Percentiles rank a stretch among this genome's conserved stretches.
These are phyloP conservation scores for Diaprepes abbreviatus DNA, from an alignment of 2,888 invertebrate genomes.

Conservation along the genomic window DNA sequence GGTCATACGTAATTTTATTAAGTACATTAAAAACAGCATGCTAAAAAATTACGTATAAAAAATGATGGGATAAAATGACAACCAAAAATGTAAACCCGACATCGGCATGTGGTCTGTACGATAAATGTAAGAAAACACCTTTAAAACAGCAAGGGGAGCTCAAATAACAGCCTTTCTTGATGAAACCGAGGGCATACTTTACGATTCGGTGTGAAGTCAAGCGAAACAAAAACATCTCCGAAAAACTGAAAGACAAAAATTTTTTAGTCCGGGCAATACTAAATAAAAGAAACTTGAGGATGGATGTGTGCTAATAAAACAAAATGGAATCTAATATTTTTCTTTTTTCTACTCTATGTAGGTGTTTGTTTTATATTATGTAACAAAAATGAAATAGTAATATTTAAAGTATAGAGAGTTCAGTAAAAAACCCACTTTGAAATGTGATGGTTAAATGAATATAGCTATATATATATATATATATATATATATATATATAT, in stretches of 20 bases:
- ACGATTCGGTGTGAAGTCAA: slow-evolving; percentile 55
- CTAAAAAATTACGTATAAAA: not conserved
- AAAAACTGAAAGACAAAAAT: slow-evolving; percentile 23
- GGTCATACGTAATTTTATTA: not conserved
- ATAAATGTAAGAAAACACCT: slow-evolving; percentile 57
- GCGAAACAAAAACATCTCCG: slow-evolving; percentile 50
- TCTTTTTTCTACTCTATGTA: too few relatives aligned
- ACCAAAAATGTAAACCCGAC: slow-evolving; percentile 52
- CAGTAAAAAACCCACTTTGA: too few relatives aligned
- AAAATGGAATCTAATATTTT: too few relatives aligned
- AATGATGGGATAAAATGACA: slow-evolving; percentile 12
- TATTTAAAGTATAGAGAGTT: too few relatives aligned
- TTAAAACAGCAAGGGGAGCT: slow-evolving; percentile 52
- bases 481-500: too few relatives aligned
- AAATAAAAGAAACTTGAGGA: too few relatives aligned
- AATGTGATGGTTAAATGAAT: too few relatives aligned
- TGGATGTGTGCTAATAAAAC: too few relatives aligned
- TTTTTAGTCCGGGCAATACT: slow-evolving; percentile 16
- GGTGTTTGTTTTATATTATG: too few relatives aligned
- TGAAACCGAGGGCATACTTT: slow-evolving; percentile 58
- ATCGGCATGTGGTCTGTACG: slow-evolving; percentile 57
- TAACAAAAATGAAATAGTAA: too few relatives aligned
- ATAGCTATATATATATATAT: too few relatives aligned
- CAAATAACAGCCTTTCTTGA: slow-evolving; percentile 59
- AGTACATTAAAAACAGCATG: not conserved